phyloP scores from a whole-genome alignment of 2,113 vertebrate genomes.

The Vidua chalybeata region DNA sequence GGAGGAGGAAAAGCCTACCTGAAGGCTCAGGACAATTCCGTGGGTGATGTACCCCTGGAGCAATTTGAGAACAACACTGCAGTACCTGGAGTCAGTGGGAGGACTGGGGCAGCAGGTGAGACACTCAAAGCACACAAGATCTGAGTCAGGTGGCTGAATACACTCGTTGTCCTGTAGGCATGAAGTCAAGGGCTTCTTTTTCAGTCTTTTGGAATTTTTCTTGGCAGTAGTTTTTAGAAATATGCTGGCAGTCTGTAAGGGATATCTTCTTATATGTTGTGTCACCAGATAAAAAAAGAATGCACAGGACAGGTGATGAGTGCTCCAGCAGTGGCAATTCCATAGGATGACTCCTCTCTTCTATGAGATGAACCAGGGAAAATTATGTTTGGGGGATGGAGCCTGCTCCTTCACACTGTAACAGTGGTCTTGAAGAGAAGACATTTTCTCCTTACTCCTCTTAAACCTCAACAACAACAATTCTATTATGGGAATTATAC shows the following conservation, averaged over 20 bases:
- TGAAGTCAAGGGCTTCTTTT: neutral
- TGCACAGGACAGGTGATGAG: neutral
- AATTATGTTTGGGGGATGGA: neutral
- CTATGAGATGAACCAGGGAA: neutral
- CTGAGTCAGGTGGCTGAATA: neutral
- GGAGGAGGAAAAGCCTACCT: constrained; percentile 90
- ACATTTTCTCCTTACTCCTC: neutral
- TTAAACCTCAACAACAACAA: neutral
- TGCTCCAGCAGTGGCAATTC: neutral
- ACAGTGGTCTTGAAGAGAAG: neutral
- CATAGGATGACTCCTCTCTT: neutral
- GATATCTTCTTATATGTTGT: neutral
- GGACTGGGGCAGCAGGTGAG: constrained; percentile 72
- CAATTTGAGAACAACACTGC: constrained; percentile 83
- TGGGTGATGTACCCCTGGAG: constrained; percentile 74
- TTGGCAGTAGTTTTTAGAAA: neutral
- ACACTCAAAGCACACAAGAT: neutral
- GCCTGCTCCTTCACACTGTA: neutral
- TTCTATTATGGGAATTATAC: neutral
- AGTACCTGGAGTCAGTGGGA: constrained; percentile 78
- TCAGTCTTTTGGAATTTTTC: neutral
- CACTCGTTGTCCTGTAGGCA: neutral
- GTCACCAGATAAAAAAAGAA: neutral
- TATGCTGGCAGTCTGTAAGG: neutral
- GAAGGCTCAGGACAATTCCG: constrained; percentile 76